Conservation (phyloP, 2,888 invertebrate genomes). For the Megaustenia siamemsis region DNA sequence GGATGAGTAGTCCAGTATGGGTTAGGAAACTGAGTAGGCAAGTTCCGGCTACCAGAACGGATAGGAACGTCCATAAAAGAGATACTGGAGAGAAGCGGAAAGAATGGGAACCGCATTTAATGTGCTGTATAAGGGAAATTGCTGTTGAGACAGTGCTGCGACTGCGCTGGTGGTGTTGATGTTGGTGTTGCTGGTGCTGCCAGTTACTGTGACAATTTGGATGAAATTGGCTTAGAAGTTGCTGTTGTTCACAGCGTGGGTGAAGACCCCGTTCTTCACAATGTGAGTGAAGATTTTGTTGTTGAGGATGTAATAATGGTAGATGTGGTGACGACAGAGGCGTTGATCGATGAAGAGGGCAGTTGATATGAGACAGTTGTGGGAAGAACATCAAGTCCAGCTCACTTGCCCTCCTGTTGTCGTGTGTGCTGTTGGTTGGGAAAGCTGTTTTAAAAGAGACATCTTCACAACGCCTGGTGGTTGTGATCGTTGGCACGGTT, state of each 20-base stretch:
- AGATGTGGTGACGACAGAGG: background rate
- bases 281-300: conserved; percentile 13
- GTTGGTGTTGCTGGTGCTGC: conserved; percentile 8
- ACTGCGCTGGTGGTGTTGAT: background rate
- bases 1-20: conserved; percentile 78
- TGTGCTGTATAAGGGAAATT: background rate
- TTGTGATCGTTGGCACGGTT: background rate
- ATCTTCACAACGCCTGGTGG: background rate
- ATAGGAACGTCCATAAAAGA: conserved; percentile 76
- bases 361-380: conserved; percentile 18
- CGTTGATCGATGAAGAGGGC: background rate
- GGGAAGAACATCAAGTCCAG: conserved; percentile 14
- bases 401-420: background rate
- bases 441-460: background rate
- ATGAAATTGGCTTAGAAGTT: conserved; percentile 3
- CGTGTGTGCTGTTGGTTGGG: background rate
- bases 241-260: conserved; percentile 17
- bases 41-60: conserved; percentile 74
- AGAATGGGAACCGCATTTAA: conserved; percentile 30
- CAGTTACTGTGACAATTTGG: background rate
- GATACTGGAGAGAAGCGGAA: conserved; percentile 60
- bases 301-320: background rate
- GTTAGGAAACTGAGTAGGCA: conserved; percentile 77
- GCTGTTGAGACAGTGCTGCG: background rate
- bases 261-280: too few relatives aligned